Base-by-base conservation (phyloP, 2,797 vertebrate genomes). In the Spinibarbus caldwelli region DNA sequence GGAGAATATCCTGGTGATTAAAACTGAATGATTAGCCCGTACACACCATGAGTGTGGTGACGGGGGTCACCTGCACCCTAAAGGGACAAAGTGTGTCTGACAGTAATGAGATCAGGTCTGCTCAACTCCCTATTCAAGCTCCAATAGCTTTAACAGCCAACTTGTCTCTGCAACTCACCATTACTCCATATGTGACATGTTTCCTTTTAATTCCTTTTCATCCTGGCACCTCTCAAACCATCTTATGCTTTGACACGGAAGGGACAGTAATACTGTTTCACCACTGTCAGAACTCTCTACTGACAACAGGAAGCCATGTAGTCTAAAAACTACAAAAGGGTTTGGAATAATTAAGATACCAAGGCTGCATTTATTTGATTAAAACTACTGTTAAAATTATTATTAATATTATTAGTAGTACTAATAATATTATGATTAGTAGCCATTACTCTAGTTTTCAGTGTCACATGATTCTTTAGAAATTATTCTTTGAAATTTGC, bases 31-130 rank as follows among this genome's bases (percentile, higher is more conserved):
- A 92, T 90, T 90, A 90, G 92, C 93, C 93, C 90, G 67, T 62
- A 91, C 87, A 91, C 90, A 90, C 84, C 45, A 49, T 36, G 83
- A 80, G 86, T 80, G 49, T 52, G 17, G 84, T 31, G 68, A 72
- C 49, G 34, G 86, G 26, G 89, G 87, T 90, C 89, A 89, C 83
- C 88, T 77, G 83, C 67, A 71, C 86, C 91, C 89, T 86, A 85
- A 87, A 89, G 89, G 87, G 88, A 86, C 17, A 71, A 49, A 73
- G 78, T 82, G 92, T 90, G 91, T 93, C 92, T 93, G 90, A 93
- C 93, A 91, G 91, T 95, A 95, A 95, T 95, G 93, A 95, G 95
- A 92, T 90, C 93, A 94, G 90, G 91, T 92, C 91, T 72, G n/a
- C 38, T 41, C 68, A 70, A 86, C 5, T 87, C 86, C 80, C 90